Evolutionary conservation across 2,888 invertebrate genomes (phyloP).

Genomic region (Drosophila leonis): DNA sequence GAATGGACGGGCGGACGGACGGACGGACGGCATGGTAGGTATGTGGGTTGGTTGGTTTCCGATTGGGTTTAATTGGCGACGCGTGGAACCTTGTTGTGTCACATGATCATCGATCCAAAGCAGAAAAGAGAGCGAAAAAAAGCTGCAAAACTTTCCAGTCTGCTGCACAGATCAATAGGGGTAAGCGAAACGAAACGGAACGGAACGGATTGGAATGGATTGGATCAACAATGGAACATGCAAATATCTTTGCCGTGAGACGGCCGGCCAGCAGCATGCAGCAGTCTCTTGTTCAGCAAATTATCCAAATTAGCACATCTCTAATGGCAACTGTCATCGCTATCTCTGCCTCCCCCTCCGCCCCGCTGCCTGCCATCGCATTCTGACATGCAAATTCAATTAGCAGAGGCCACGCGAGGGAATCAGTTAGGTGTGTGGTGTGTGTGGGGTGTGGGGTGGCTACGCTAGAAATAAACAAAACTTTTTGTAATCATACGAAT

Average conservation of each 20-base stretch:
- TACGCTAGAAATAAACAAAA: not conserved
- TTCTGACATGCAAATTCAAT: conserved; percentile 61
- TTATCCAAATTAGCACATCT: conserved; percentile 70
- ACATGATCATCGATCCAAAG: conserved; percentile 42
- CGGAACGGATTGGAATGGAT: conserved; percentile 22
- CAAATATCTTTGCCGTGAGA: conserved; percentile 20
- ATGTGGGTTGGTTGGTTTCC: not conserved
- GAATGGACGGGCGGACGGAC: not conserved
- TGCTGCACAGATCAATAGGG: conserved; percentile 47
- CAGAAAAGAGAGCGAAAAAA: too few species aligned
- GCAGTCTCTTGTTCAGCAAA: conserved; percentile 15
- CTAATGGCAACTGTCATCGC: conserved; percentile 42
- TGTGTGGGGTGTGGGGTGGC: not conserved
- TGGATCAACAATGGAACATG: conserved; percentile 40
- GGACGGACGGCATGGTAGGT: not conserved
- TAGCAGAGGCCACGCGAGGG: conserved; percentile 38
- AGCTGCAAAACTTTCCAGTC: conserved; percentile 66
- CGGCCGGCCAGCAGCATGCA: not conserved
- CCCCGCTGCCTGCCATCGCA: not conserved
- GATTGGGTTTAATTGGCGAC: conserved; percentile 13
- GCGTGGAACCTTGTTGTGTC: conserved; percentile 24
- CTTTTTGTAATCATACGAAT: not conserved
- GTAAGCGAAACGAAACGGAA: conserved; percentile 31
- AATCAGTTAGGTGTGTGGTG: not conserved
- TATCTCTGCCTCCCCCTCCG: conserved; percentile 3